phyloP scores from a whole-genome alignment of 2,888 invertebrate genomes.

The Amblyteles armatorius region DNA sequence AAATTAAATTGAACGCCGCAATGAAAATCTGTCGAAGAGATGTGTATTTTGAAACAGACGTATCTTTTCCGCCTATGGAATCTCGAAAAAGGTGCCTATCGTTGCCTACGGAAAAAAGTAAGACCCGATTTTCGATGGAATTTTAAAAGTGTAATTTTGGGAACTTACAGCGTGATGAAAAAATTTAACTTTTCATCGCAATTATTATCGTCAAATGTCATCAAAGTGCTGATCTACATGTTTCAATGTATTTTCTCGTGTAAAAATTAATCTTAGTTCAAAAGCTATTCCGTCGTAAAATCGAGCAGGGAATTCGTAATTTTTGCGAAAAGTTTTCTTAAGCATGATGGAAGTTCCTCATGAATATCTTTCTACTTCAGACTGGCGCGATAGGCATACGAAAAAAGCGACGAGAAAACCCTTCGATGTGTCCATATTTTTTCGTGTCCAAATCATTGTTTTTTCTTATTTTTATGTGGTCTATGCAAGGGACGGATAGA shows the following conservation, averaged over 20 bases:
- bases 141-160: background rate
- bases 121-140: background rate
- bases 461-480: slow-evolving; percentile 9
- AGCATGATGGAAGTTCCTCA: no score
- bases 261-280: no score
- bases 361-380: no score
- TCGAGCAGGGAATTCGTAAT: no score
- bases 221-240: no score
- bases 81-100: background rate
- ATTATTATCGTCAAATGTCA: no score
- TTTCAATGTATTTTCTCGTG: no score
- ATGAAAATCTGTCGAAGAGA: background rate
- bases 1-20: background rate
- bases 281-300: no score
- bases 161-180: no score
- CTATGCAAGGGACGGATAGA: slow-evolving; percentile 3
- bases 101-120: background rate
- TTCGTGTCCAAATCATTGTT: background rate
- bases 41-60: background rate
- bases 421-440: background rate
- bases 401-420: background rate
- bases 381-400: no score
- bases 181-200: no score
- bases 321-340: no score
- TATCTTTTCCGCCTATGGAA: background rate